phyloP scores from a whole-genome alignment of 2,113 vertebrate species.

The Epinephelus moara region DNA sequence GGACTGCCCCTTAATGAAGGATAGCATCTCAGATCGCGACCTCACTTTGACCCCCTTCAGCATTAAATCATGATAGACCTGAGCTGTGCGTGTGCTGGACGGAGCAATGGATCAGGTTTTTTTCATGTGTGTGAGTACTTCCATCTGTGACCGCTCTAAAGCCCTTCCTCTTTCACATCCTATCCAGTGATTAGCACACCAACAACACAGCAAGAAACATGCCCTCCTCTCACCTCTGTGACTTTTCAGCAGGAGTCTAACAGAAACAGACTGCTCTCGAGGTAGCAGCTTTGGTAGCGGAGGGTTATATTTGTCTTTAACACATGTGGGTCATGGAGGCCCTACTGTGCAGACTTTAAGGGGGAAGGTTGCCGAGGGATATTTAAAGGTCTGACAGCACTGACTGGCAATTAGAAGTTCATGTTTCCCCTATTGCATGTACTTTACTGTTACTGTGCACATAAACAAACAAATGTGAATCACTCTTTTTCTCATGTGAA shows the following conservation, averaged over 20 bases:
- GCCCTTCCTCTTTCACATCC: conserved; percentile 74
- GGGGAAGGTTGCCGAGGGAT: conserved; percentile 46
- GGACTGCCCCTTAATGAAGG: conserved; percentile 29
- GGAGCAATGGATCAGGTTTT: conserved; percentile 10
- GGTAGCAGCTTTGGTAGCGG: conserved; percentile 54
- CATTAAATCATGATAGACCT: conserved; percentile 18
- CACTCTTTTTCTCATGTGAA: not conserved
- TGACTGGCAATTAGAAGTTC: conserved; percentile 58
- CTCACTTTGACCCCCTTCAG: not conserved
- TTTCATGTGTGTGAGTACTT: conserved; percentile 18
- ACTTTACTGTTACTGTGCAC: conserved; percentile 11
- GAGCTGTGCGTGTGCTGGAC: conserved; percentile 23
- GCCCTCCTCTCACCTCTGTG: conserved; percentile 58
- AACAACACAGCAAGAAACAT: conserved; percentile 28
- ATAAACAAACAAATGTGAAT: not conserved
- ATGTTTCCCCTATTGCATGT: conserved; percentile 41
- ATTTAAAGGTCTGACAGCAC: conserved; percentile 73
- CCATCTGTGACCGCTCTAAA: conserved; percentile 44
- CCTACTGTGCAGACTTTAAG: conserved; percentile 45
- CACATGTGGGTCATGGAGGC: conserved; percentile 70
- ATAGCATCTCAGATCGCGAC: conserved; percentile 6
- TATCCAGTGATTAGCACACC: conserved; percentile 33
- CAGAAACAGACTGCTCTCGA: conserved; percentile 54
- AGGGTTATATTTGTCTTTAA: conserved; percentile 80
- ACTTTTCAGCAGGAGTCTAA: conserved; percentile 55